A percentile compares a stretch with the other conserved stretches of the same genome.
These are phyloP conservation scores for Canis aureus DNA, from an alignment of 2,113 vertebrate species.

Conservation along the genomic window DNA sequence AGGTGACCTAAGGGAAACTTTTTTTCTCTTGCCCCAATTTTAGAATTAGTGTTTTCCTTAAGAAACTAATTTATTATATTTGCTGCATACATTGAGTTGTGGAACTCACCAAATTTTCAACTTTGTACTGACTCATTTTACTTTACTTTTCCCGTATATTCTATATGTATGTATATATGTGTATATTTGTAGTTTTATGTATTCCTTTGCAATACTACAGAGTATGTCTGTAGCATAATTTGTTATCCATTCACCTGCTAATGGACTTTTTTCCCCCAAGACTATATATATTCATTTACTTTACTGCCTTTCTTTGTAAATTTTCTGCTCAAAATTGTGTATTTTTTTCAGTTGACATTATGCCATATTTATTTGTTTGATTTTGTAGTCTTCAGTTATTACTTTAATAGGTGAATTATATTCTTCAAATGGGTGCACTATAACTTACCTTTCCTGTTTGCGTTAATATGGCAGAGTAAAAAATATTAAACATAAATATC, in stretches of 20 bases:
- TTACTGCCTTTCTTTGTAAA: background rate
- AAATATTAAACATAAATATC: background rate
- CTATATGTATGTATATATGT: background rate
- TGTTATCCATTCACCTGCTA: background rate
- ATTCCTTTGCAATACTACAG: background rate
- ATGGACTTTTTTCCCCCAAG: background rate
- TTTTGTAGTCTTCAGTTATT: background rate
- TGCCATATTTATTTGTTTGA: background rate
- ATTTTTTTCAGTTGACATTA: background rate
- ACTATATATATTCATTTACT: background rate
- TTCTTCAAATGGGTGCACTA: background rate
- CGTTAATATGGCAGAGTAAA: background rate
- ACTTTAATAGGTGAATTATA: background rate
- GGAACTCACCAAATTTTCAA: background rate
- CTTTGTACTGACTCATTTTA: background rate
- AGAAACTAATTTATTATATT: background rate
- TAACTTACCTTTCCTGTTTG: background rate
- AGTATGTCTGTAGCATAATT: background rate
- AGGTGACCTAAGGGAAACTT: background rate
- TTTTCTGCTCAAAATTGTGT: background rate
- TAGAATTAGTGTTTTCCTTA: background rate
- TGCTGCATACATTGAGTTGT: background rate
- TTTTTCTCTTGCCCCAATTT: background rate
- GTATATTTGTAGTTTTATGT: background rate
- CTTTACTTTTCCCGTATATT: background rate